Evolutionary conservation across 2,113 vertebrate genomes (phyloP).

Genomic region (Neolamprologus caudopunctatus): DNA sequence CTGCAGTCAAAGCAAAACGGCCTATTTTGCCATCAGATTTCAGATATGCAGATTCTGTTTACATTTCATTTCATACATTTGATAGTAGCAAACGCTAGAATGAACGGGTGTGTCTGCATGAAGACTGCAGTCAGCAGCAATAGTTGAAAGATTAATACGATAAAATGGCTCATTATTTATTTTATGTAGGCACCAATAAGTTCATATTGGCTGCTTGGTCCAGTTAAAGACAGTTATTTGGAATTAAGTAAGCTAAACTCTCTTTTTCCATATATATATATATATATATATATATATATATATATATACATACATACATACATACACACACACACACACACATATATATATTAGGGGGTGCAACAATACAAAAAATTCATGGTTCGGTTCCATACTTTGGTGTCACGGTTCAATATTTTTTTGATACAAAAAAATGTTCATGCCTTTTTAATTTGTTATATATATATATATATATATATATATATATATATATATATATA

Average conservation of each 20-base stretch:
- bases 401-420: too few species aligned
- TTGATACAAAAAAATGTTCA: too few species aligned
- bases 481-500: too few species aligned
- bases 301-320: too few species aligned
- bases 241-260: not conserved
- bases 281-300: too few species aligned
- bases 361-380: too few species aligned
- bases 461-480: too few species aligned
- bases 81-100: not conserved
- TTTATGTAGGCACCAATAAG: not conserved
- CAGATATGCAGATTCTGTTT: not conserved
- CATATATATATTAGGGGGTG: too few species aligned
- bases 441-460: too few species aligned
- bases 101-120: not conserved
- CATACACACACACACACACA: too few species aligned
- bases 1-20: not conserved
- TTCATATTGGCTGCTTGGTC: not conserved
- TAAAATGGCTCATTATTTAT: not conserved
- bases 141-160: not conserved
- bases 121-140: not conserved
- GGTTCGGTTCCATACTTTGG: too few species aligned
- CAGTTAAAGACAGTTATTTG: not conserved
- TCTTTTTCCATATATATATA: accelerated
- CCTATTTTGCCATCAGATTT: not conserved
- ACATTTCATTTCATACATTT: not conserved